Percentiles rank a stretch among this genome's conserved stretches.
These are phyloP conservation scores for Vesta saturnalis DNA, from an alignment of 2,888 invertebrate genomes.

Conservation along the genomic window DNA sequence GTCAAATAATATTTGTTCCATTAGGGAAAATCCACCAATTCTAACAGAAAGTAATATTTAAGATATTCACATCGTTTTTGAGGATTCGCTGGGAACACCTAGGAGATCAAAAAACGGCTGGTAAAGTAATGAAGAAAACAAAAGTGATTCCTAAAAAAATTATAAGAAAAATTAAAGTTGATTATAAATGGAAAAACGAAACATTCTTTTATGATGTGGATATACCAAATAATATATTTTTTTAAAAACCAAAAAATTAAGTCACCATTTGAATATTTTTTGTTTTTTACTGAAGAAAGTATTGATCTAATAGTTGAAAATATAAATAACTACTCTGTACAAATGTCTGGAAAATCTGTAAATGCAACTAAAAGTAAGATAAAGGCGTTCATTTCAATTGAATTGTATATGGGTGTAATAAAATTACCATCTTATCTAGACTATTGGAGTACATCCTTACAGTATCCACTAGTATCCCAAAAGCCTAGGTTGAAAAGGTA, in stretches of 20 bases:
- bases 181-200: too few species aligned
- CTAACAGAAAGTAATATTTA: background rate
- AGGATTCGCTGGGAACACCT: constrained; percentile 3
- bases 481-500: background rate
- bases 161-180: too few species aligned
- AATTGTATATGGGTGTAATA: too few species aligned
- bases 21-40: too few species aligned
- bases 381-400: too few species aligned
- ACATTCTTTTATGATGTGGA: too few species aligned
- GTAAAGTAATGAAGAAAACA: background rate
- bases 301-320: background rate
- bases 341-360: too few species aligned
- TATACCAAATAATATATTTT: background rate
- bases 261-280: too few species aligned
- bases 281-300: background rate
- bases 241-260: background rate
- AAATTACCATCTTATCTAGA: too few species aligned
- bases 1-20: too few species aligned
- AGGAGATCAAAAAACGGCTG: background rate
- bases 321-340: too few species aligned
- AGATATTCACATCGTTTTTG: constrained; percentile 3
- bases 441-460: background rate
- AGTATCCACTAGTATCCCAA: too few species aligned
- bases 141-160: constrained; percentile 1
- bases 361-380: background rate